These are phyloP conservation scores for Sturnus vulgaris DNA, from an alignment of 2,113 vertebrate species.

Conservation along the genomic window DNA sequence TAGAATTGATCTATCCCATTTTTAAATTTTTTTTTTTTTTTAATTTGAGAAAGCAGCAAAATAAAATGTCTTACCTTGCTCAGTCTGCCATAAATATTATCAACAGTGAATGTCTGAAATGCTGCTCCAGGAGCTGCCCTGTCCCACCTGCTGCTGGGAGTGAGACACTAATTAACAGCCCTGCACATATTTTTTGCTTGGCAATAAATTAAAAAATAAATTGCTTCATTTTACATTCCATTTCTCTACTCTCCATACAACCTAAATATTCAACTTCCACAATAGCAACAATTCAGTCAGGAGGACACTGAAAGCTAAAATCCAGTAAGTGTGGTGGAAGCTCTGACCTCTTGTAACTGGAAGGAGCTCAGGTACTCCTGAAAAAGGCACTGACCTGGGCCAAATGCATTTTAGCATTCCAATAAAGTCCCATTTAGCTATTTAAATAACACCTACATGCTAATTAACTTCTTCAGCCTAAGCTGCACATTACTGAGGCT, in stretches of 20 bases:
- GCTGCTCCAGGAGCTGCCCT: not conserved
- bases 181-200: not conserved
- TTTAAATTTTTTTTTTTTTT: too few relatives aligned
- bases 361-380: not conserved
- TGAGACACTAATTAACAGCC: not conserved
- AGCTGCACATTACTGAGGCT: not conserved
- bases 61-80: constrained; percentile 21
- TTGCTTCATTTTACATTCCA: not conserved
- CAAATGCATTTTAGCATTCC: not conserved
- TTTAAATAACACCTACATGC: not conserved
- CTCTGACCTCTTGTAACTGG: not conserved
- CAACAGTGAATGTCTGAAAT: not conserved
- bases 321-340: not conserved
- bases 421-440: not conserved
- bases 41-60: constrained; percentile 39
- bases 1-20: constrained; percentile 24
- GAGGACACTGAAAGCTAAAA: not conserved
- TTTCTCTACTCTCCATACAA: not conserved
- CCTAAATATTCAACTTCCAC: not conserved
- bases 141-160: not conserved
- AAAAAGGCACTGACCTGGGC: not conserved
- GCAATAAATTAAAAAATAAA: not conserved
- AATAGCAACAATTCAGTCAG: not conserved
- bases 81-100: not conserved
- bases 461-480: not conserved